These are phyloP conservation scores for Reticulitermes lucifugus DNA, from an alignment of 2,888 invertebrate genomes.

Conservation along the genomic window DNA sequence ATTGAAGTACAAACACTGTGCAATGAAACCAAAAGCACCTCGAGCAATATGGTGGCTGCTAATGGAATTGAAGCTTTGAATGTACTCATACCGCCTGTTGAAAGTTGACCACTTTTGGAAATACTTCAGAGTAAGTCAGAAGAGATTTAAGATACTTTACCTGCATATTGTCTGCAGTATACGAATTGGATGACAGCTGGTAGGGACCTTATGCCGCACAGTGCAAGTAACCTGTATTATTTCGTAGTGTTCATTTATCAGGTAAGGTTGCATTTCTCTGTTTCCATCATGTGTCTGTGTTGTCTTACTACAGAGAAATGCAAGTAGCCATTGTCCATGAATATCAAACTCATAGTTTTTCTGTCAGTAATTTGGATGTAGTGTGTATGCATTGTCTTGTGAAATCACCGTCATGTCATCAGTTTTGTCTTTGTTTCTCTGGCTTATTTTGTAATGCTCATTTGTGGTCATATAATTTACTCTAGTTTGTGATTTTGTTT, in stretches of 20 bases:
- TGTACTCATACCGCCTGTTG: slow-evolving; percentile 5
- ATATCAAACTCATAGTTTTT: background rate
- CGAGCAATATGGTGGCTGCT: background rate
- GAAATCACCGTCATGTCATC: background rate
- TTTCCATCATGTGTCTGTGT: background rate
- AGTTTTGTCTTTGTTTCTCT: no score
- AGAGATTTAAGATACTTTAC: background rate
- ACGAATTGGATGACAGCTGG: background rate
- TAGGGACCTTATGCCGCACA: background rate
- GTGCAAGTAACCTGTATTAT: background rate
- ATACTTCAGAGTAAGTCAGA: background rate
- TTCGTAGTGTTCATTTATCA: background rate
- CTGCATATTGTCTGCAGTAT: background rate
- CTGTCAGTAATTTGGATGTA: background rate
- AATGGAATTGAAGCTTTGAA: background rate
- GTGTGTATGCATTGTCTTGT: background rate
- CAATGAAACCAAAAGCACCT: background rate
- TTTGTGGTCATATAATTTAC: background rate
- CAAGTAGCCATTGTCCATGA: background rate
- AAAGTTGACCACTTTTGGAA: background rate
- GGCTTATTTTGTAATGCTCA: background rate
- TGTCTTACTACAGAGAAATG: background rate
- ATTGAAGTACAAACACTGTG: background rate
- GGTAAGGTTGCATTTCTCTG: background rate
- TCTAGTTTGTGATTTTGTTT: no score